A percentile compares a stretch with the other conserved stretches of the same genome.
Conservation (phyloP, 2,888 invertebrate species). For the Timema podura region DNA sequence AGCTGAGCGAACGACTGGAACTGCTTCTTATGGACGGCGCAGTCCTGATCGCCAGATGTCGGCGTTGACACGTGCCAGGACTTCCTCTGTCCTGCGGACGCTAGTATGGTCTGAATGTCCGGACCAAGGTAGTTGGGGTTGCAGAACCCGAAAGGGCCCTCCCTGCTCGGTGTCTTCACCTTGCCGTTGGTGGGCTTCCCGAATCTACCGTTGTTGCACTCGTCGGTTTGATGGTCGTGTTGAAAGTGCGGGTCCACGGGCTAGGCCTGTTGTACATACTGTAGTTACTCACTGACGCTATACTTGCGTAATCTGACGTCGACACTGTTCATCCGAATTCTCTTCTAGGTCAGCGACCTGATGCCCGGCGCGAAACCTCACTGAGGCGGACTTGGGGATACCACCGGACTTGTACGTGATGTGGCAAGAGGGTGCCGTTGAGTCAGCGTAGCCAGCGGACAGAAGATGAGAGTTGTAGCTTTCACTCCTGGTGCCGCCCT, state of each 20-base stretch:
- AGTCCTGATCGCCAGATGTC: slow-evolving; percentile 34
- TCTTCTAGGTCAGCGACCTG: slow-evolving; percentile 53
- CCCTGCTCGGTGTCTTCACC: slow-evolving; percentile 37
- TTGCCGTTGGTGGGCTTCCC: slow-evolving; percentile 9
- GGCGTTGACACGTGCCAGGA: slow-evolving; percentile 28
- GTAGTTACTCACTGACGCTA: slow-evolving; percentile 50
- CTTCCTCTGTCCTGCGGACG: slow-evolving; percentile 27
- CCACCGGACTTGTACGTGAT: slow-evolving; percentile 36
- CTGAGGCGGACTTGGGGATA: slow-evolving; percentile 55
- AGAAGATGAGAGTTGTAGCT: slow-evolving; percentile 53
- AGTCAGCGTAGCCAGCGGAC: slow-evolving; percentile 11
- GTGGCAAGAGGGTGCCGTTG: neutral
- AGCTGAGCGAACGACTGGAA: slow-evolving; percentile 45
- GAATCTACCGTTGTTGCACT: slow-evolving; percentile 7
- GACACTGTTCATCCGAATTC: slow-evolving; percentile 53
- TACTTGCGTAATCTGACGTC: slow-evolving; percentile 71
- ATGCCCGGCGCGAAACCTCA: slow-evolving; percentile 49
- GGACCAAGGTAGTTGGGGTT: slow-evolving; percentile 73
- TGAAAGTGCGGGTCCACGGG: slow-evolving; percentile 19
- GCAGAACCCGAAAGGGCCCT: slow-evolving; percentile 62
- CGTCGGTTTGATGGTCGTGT: slow-evolving; percentile 17
- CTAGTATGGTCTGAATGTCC: slow-evolving; percentile 49
- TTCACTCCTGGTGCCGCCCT: slow-evolving; percentile 46
- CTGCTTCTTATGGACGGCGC: slow-evolving; percentile 27
- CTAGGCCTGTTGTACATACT: slow-evolving; percentile 25